phyloP scores from a whole-genome alignment of 2,888 invertebrate species.

The Athripsodes cinereus region DNA sequence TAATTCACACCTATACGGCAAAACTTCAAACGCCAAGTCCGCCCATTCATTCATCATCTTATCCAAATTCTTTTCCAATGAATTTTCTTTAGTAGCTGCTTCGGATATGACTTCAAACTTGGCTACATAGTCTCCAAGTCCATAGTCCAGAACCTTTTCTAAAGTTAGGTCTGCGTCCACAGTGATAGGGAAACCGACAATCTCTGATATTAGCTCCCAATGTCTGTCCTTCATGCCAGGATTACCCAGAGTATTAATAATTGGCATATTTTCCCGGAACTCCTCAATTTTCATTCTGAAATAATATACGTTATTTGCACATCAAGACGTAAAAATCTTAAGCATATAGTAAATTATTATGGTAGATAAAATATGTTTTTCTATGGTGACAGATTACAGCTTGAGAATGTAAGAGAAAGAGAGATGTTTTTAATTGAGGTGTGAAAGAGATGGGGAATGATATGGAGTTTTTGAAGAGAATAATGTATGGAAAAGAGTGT shows the following conservation, averaged over 20 bases:
- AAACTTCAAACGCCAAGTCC: slow-evolving; percentile 66
- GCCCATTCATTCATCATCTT: slow-evolving; percentile 93
- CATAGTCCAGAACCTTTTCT: slow-evolving; percentile 83
- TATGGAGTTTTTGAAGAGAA: too few species aligned
- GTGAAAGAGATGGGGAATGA: not conserved
- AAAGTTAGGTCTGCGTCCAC: slow-evolving; percentile 78
- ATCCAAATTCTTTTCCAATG: slow-evolving; percentile 78
- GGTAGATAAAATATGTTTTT: not conserved
- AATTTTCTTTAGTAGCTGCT: slow-evolving; percentile 93
- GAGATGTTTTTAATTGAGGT: not conserved
- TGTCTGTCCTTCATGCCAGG: slow-evolving; percentile 88
- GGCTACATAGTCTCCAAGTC: slow-evolving; percentile 78
- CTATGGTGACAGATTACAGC: too few species aligned
- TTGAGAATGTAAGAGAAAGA: too few species aligned
- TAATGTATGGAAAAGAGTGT: too few species aligned
- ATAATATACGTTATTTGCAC: slow-evolving; percentile 15
- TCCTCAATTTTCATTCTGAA: slow-evolving; percentile 69
- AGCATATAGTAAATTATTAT: not conserved
- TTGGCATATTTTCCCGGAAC: slow-evolving; percentile 82
- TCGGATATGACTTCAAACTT: slow-evolving; percentile 91
- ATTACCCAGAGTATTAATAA: slow-evolving; percentile 91
- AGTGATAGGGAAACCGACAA: slow-evolving; percentile 87
- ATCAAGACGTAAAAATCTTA: not conserved
- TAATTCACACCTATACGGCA: slow-evolving; percentile 62
- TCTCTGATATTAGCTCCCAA: slow-evolving; percentile 93